Percentiles rank a stretch among this genome's conserved stretches.
Conservation (phyloP, 30 jellyfish, hydroid and myxozoan genomes). For the Hydra vulgaris region DNA sequence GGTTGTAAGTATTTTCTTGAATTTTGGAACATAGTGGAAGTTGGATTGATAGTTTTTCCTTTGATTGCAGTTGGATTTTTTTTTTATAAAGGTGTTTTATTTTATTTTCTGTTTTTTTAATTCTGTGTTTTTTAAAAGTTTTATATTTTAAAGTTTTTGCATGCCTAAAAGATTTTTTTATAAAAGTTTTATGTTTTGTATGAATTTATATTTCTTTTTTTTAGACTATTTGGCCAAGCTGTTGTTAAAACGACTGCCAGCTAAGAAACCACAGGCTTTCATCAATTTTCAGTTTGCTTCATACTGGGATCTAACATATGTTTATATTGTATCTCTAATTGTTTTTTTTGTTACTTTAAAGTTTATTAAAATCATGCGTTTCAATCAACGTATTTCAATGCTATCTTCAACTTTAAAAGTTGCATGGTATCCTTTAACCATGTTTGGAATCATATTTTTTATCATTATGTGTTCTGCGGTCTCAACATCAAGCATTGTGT, state of each 20-base stretch:
- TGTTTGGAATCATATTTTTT: constrained; percentile 76
- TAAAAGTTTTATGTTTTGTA: not conserved
- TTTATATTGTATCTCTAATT: constrained; percentile 63
- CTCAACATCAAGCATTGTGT: constrained; percentile 54
- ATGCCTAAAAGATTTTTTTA: too few species aligned
- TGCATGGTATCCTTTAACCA: constrained; percentile 81
- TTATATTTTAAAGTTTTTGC: too few species aligned
- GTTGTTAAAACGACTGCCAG: constrained; percentile 60
- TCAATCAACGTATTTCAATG: constrained; percentile 80
- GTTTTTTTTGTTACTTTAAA: constrained; percentile 80
- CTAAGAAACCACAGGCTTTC: constrained; percentile 52
- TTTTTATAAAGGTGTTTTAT: constrained; percentile 47
- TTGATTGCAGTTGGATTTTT: constrained; percentile 80
- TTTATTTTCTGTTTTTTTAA: not conserved
- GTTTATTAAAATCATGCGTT: constrained; percentile 68
- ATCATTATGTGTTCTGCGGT: constrained; percentile 47
- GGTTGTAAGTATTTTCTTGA: constrained; percentile 49
- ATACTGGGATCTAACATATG: constrained; percentile 72
- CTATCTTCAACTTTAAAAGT: constrained; percentile 72
- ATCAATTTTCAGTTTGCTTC: constrained; percentile 95
- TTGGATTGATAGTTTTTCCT: constrained; percentile 41
- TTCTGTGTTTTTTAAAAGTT: too few species aligned
- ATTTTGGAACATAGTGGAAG: constrained; percentile 89
- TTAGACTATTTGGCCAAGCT: constrained; percentile 42
- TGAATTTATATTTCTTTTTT: too few species aligned